Conservation (phyloP, 35 echinoderm and acorn worm genomes). For the Ophioderma brevispina region DNA sequence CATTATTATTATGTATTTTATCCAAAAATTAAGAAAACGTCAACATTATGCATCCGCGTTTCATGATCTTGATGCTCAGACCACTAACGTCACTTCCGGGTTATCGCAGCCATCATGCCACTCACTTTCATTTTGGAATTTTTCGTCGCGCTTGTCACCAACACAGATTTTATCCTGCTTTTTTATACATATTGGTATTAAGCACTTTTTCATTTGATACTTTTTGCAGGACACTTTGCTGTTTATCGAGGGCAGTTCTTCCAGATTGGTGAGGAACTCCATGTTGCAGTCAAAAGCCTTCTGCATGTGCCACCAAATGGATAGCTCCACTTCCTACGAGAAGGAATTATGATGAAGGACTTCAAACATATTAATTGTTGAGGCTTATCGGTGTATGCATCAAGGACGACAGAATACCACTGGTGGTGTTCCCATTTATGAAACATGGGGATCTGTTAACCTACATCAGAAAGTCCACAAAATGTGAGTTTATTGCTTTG, state of each 20-base stretch:
- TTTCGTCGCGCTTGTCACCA: too few relatives aligned
- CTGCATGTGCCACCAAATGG: conserved; percentile 51
- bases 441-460: conserved; percentile 86
- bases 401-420: conserved; percentile 73
- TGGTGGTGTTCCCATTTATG: conserved; percentile 95
- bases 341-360: conserved; percentile 99
- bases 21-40: too few relatives aligned
- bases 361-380: conserved; percentile 92
- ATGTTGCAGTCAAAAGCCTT: conserved; percentile 81
- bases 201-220: too few relatives aligned
- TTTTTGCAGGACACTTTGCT: conserved; percentile 84
- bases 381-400: conserved; percentile 87
- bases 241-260: conserved; percentile 74
- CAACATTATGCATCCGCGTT: too few relatives aligned
- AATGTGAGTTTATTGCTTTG: conserved; percentile 63
- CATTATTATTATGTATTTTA: too few relatives aligned
- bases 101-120: too few relatives aligned
- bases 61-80: too few relatives aligned
- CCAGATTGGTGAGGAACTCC: conserved; percentile 54
- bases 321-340: conserved; percentile 65
- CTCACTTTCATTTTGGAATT: too few relatives aligned
- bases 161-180: too few relatives aligned
- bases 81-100: too few relatives aligned
- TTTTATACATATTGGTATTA: too few relatives aligned
- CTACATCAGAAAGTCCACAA: conserved; percentile 72